These are phyloP conservation scores for Telenomus remus DNA, from an alignment of 1,140 invertebrate genomes.

Conservation along the genomic window DNA sequence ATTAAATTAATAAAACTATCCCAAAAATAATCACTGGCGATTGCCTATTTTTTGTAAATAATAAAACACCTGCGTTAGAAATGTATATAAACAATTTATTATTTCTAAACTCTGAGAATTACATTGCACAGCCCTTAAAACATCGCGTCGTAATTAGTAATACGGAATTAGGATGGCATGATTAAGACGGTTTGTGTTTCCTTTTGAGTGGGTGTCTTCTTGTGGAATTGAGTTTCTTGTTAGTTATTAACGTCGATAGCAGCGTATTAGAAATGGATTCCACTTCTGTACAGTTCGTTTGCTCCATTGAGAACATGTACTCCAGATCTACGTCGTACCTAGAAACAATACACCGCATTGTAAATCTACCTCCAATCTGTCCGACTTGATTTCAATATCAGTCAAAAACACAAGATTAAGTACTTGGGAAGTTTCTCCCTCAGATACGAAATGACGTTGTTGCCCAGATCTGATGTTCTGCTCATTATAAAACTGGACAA, in stretches of 20 bases:
- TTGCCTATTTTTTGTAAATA: slow-evolving; percentile 11
- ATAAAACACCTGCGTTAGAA: too few species aligned
- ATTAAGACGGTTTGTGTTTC: slow-evolving; percentile 63
- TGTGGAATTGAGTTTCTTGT: slow-evolving; percentile 49
- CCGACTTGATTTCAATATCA: too few species aligned
- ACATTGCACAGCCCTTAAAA: slow-evolving; percentile 41
- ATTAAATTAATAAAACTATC: slow-evolving; percentile 77
- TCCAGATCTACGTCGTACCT: slow-evolving; percentile 87
- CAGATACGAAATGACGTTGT: slow-evolving; percentile 79
- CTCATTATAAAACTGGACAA: slow-evolving; percentile 89
- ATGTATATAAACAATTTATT: slow-evolving; percentile 8
- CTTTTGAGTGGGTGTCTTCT: slow-evolving; percentile 69
- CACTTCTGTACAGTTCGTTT: slow-evolving; percentile 78
- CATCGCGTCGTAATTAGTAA: slow-evolving; percentile 13
- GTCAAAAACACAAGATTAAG: slow-evolving; percentile 5
- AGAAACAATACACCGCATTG: slow-evolving; percentile 8
- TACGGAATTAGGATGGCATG: slow-evolving; percentile 15
- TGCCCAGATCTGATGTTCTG: slow-evolving; percentile 77
- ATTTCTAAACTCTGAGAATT: slow-evolving; percentile 23
- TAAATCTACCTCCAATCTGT: background rate
- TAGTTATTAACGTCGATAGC: slow-evolving; percentile 55
- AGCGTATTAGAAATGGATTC: slow-evolving; percentile 55
- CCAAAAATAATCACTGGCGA: slow-evolving; percentile 65
- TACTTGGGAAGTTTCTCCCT: slow-evolving; percentile 78
- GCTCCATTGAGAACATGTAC: slow-evolving; percentile 87